Evolutionary conservation across 1,140 invertebrate species (phyloP), one percentile per base, ranked within the genome.

Genomic region (Achatina immaculata): DNA sequence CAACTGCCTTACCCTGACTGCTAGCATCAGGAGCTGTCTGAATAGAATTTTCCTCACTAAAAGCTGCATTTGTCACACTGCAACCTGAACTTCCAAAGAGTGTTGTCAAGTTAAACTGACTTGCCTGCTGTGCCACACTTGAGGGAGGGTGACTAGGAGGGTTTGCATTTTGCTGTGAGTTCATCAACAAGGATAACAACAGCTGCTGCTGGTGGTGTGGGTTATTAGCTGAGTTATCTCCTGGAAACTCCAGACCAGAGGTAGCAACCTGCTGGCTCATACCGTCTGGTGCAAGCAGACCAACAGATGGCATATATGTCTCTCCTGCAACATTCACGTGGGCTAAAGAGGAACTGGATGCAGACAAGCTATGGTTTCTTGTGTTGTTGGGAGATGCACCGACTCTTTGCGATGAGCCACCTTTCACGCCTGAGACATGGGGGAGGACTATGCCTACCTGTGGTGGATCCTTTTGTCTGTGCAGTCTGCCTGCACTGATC

Each of bases 391-490:
- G 28, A 24, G 28, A 24, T 31, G 66, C 11, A 24, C 24, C 36
- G 19, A 36, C 66, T 68, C 19, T 14, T 4, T 58, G 14, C 21
- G 11, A 11, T n/a, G 55, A 58, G 24, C 55, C 24, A 9, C 14
- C 38, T 36, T 68, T 40, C 34, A 31, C 38, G n/a, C 66, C 66
- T 14, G 69, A 72, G 7, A 72, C 40, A 45, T 72, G 40, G 21
- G 69, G 69, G 28, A 43, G 34, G 1, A 72, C 69, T 16, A 72
- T 72, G 1, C 38, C 69, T 45, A 72, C 69, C n/a, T 72, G 69
- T 19, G 69, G 69, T 43, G 69, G 69, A 1, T 72, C 69, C 28
- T n/a, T 72, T 16, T 36, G 34, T 11, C 42, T 9, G 42, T 45
- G 7, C 40, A 72, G 34, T n/a, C 42, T 72, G 55, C 55, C n/a